Evolutionary conservation across 2,888 invertebrate species (phyloP).

Genomic region (Sabellastarte sp.): DNA sequence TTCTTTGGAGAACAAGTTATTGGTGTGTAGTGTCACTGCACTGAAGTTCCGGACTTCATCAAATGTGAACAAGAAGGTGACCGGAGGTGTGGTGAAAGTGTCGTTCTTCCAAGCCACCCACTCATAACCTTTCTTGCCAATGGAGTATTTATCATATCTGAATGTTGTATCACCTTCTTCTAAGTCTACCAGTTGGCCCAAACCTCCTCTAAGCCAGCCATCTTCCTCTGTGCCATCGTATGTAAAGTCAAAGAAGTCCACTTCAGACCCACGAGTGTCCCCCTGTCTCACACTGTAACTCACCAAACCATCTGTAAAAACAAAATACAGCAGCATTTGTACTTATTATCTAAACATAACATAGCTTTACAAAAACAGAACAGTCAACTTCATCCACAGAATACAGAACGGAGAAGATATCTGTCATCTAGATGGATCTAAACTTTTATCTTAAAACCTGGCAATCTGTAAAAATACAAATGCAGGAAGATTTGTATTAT

Average conservation of each 20-base stretch:
- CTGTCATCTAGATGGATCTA: too few species aligned
- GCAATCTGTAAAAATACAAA: too few species aligned
- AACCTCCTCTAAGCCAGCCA: conserved; percentile 68
- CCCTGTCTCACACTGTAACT: conserved; percentile 88
- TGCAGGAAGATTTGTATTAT: too few species aligned
- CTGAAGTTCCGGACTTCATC: conserved; percentile 84
- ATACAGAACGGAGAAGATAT: too few species aligned
- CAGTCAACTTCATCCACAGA: too few species aligned
- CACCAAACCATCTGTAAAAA: conserved; percentile 72
- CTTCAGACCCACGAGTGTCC: conserved; percentile 74
- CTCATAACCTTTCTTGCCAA: conserved; percentile 63
- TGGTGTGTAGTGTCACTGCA: conserved; percentile 71
- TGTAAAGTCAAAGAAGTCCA: conserved; percentile 79
- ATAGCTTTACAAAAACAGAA: too few species aligned
- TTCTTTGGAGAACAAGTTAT: conserved; percentile 74
- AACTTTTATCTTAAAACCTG: too few species aligned
- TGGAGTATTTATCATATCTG: conserved; percentile 67
- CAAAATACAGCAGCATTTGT: not conserved
- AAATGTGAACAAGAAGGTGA: conserved; percentile 81
- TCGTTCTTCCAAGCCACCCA: conserved; percentile 83
- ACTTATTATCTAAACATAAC: too few species aligned
- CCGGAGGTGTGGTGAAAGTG: conserved; percentile 59
- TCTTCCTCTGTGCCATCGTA: conserved; percentile 70
- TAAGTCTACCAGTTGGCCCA: conserved; percentile 82
- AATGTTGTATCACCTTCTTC: conserved; percentile 66